Evolutionary conservation across 2,797 vertebrate species (phyloP).

Genomic region (Gallinago nigripennis): DNA sequence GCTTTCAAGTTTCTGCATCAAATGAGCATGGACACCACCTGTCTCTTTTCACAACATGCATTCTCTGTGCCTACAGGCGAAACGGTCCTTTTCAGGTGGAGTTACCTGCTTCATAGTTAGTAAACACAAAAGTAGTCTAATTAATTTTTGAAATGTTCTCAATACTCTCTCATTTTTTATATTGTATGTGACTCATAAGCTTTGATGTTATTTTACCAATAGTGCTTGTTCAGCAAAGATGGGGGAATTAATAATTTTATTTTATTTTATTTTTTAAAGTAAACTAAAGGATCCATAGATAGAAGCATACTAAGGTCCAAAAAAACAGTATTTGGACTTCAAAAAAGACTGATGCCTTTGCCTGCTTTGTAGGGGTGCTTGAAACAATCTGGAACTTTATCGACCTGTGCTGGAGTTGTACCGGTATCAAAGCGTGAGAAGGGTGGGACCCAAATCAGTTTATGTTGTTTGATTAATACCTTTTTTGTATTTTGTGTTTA

Average conservation of each 20-base stretch:
- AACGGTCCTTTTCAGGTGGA: not conserved
- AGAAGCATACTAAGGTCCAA: not conserved
- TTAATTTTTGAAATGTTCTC: not conserved
- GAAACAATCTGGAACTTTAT: not conserved
- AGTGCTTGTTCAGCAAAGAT: not conserved
- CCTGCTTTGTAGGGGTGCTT: not conserved
- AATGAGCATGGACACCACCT: rapidly evolving
- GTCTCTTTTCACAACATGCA: not conserved
- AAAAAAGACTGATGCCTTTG: not conserved
- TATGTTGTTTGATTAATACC: not conserved
- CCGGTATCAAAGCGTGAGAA: not conserved
- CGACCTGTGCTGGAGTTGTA: not conserved
- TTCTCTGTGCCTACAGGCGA: not conserved
- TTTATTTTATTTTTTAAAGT: not conserved
- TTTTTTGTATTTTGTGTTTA: constrained; percentile 28
- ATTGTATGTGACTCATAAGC: not conserved
- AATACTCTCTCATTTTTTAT: rapidly evolving
- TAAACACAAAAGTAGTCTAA: not conserved
- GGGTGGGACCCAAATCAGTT: not conserved
- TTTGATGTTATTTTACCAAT: not conserved
- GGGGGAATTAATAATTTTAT: not conserved
- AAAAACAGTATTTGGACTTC: not conserved
- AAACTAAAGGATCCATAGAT: not conserved
- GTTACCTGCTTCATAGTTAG: not conserved
- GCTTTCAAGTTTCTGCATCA: not conserved